phyloP scores from a whole-genome alignment of 2,888 invertebrate species.

The Lepas anatifera region DNA sequence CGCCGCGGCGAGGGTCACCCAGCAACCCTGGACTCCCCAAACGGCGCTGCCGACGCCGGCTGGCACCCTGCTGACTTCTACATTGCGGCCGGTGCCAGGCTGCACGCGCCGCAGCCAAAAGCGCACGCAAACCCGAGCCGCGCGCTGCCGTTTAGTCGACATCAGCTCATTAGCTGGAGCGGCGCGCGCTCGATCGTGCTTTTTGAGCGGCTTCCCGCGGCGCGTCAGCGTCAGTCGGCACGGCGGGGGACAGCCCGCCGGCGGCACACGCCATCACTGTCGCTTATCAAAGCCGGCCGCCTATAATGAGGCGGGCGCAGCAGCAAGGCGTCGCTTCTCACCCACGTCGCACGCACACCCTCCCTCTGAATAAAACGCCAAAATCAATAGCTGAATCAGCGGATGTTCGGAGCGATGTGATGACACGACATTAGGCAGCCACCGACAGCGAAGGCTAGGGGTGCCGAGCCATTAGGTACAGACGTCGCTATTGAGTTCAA shows the following conservation, averaged over 20 bases:
- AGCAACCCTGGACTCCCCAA: background rate
- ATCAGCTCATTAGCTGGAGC: background rate
- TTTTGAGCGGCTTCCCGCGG: no score
- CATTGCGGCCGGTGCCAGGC: background rate
- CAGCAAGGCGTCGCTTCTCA: background rate
- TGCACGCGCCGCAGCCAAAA: background rate
- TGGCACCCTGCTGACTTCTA: background rate
- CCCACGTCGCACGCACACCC: no score
- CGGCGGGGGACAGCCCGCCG: background rate
- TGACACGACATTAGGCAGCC: no score
- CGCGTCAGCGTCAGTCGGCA: no score
- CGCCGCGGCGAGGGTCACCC: background rate
- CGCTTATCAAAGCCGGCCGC: background rate
- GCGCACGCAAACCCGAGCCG: no score
- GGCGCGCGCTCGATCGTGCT: no score
- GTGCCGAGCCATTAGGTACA: no score
- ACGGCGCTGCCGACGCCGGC: no score
- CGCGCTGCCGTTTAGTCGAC: background rate
- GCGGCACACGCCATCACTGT: background rate
- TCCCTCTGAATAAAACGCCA: background rate
- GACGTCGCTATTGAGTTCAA: no score
- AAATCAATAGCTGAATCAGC: conserved; percentile 9
- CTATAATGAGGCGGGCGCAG: background rate
- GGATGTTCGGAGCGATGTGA: no score
- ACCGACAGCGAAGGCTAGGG: no score